Percentiles rank a stretch among this genome's conserved stretches.
Evolutionary conservation across 2,888 invertebrate genomes (phyloP).

Genomic region (Volucella inflata): DNA sequence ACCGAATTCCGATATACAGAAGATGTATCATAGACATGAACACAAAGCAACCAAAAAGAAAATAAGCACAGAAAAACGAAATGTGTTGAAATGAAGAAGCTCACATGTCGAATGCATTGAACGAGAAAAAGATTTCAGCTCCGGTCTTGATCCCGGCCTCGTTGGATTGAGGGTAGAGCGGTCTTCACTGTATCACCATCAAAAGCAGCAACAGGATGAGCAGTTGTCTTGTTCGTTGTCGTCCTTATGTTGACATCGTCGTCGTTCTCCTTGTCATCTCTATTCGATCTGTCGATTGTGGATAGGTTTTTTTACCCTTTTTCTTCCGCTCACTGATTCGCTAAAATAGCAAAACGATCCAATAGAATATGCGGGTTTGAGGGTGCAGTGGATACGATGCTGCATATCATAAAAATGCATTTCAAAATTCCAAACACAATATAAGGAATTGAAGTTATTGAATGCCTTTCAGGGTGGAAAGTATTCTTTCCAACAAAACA

Average conservation of each 20-base stretch:
- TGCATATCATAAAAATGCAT: conserved; percentile 73
- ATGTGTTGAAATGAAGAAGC: conserved; percentile 60
- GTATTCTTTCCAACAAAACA: conserved; percentile 28
- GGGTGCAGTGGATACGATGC: conserved; percentile 49
- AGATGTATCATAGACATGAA: conserved; percentile 10
- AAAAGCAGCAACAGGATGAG: conserved; percentile 71
- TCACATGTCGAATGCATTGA: conserved; percentile 74
- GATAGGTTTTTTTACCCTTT: conserved; percentile 1
- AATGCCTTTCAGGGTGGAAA: conserved; percentile 64
- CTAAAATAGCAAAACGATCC: conserved; percentile 71
- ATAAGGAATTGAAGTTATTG: conserved; percentile 71
- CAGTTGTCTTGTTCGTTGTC: conserved; percentile 28
- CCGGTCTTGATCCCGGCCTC: conserved; percentile 45
- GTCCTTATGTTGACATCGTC: conserved; percentile 12
- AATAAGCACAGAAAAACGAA: conserved; percentile 9
- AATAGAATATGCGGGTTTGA: conserved; percentile 17
- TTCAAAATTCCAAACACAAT: conserved; percentile 73
- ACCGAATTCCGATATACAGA: conserved; percentile 17
- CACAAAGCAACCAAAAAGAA: background rate
- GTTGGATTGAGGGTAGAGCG: background rate
- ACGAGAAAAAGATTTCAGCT: conserved; percentile 60
- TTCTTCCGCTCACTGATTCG: conserved; percentile 68
- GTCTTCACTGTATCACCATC: conserved; percentile 39
- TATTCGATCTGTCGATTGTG: conserved; percentile 67
- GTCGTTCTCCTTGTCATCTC: conserved; percentile 28